phyloP scores from a whole-genome alignment of 2,888 invertebrate genomes.

The Salticus scenicus region DNA sequence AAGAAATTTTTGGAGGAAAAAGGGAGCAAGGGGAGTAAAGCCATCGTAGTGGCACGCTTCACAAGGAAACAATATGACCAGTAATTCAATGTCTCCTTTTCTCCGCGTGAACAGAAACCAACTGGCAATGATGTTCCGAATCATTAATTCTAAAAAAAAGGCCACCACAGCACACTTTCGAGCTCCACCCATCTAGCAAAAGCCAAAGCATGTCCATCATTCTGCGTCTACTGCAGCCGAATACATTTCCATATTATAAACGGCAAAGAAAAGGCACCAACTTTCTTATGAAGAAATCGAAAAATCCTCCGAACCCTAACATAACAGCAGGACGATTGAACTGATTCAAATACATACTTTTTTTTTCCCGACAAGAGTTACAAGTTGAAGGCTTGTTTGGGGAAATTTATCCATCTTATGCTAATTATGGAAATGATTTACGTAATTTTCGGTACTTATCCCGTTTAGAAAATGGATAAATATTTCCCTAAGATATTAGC shows the following conservation, averaged over 20 bases:
- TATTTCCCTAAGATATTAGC: not conserved
- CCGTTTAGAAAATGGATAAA: not conserved
- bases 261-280: conserved; percentile 54
- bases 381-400: not conserved
- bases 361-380: not conserved
- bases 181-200: conserved; percentile 61
- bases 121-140: conserved; percentile 68
- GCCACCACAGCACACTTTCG: conserved; percentile 51
- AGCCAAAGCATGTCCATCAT: conserved; percentile 67
- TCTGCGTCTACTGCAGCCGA: conserved; percentile 65
- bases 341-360: conserved; percentile 22
- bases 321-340: conserved; percentile 38
- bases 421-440: conserved; percentile 17
- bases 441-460: not conserved
- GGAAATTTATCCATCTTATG: not conserved
- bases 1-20: conserved; percentile 41
- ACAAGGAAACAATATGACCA: conserved; percentile 69
- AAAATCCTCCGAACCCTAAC: conserved; percentile 15
- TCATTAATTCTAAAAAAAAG: conserved; percentile 69
- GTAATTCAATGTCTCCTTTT: conserved; percentile 68
- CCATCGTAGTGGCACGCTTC: conserved; percentile 16
- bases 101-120: conserved; percentile 60
- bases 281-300: not conserved
- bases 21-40: conserved; percentile 32
- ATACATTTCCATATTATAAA: conserved; percentile 69